Conservation (phyloP, 1,140 invertebrate genomes). For the Penaeus indicus region DNA sequence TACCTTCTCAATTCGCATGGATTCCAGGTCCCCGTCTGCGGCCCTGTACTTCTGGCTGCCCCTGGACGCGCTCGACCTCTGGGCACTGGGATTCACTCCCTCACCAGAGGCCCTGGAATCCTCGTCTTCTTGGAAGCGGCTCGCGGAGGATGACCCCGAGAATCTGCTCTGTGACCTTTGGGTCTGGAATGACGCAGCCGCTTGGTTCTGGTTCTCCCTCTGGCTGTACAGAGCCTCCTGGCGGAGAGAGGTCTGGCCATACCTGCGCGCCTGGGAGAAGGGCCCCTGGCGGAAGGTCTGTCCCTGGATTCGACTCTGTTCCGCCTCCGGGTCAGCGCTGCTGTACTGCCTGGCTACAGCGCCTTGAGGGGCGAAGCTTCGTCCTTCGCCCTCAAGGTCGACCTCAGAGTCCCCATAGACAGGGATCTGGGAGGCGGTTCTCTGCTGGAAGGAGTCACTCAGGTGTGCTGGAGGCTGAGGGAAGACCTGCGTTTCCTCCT, state of each 20-base stretch:
- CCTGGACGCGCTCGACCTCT: not conserved
- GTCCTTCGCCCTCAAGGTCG: not conserved
- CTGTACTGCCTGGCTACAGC: no score
- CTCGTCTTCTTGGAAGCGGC: not conserved
- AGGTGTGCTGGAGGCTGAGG: not conserved
- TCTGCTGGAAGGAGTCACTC: not conserved
- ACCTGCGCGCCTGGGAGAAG: no score
- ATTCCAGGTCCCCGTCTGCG: not conserved
- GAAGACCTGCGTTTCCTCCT: constrained; percentile 15
- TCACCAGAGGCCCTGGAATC: not conserved
- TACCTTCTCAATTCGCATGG: not conserved
- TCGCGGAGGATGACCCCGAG: not conserved
- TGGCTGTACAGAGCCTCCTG: no score
- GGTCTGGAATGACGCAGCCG: no score
- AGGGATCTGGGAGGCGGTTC: not conserved
- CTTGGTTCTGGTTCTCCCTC: no score
- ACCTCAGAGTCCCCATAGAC: not conserved
- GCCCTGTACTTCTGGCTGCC: constrained; percentile 23
- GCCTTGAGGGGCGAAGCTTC: no score
- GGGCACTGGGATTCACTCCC: not conserved
- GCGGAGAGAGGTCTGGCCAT: no score
- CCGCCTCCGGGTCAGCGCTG: no score
- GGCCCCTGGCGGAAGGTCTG: no score
- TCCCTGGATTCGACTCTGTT: no score
- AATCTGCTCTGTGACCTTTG: not conserved